These are phyloP conservation scores for Sinocyclocheilus anophthalmus DNA, from an alignment of 2,113 vertebrate genomes.

Conservation along the genomic window DNA sequence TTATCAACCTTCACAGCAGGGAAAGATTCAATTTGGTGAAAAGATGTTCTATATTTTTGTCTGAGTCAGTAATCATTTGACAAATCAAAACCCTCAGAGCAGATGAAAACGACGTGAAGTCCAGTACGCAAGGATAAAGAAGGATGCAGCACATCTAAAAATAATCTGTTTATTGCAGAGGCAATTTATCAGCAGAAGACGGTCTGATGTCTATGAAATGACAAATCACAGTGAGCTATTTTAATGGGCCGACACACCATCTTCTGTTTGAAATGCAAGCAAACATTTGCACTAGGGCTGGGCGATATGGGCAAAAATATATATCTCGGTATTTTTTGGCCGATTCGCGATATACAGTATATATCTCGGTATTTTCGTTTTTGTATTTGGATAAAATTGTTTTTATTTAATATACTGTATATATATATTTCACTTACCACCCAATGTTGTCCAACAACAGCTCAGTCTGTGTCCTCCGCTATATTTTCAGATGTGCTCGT, in stretches of 20 bases:
- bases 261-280: constrained; percentile 36
- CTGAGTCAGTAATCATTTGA: constrained; percentile 26
- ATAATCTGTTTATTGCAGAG: constrained; percentile 61
- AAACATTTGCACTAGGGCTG: constrained; percentile 26
- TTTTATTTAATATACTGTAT: no score
- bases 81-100: constrained; percentile 13
- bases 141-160: constrained; percentile 54
- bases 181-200: constrained; percentile 64
- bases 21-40: not conserved
- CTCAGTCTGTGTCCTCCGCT: no score
- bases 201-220: constrained; percentile 56
- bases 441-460: no score
- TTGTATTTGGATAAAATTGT: no score
- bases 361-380: no score
- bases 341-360: no score
- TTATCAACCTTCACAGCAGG: constrained; percentile 11
- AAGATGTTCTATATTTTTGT: not conserved
- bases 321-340: no score
- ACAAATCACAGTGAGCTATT: constrained; percentile 53
- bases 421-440: no score
- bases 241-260: constrained; percentile 26
- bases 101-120: not conserved
- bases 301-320: no score
- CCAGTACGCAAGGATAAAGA: not conserved
- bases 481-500: no score